Percentiles rank a stretch among this genome's conserved stretches.
These are phyloP conservation scores for Sigmodon hispidus DNA, from an alignment of 2,113 vertebrate genomes.

Conservation along the genomic window DNA sequence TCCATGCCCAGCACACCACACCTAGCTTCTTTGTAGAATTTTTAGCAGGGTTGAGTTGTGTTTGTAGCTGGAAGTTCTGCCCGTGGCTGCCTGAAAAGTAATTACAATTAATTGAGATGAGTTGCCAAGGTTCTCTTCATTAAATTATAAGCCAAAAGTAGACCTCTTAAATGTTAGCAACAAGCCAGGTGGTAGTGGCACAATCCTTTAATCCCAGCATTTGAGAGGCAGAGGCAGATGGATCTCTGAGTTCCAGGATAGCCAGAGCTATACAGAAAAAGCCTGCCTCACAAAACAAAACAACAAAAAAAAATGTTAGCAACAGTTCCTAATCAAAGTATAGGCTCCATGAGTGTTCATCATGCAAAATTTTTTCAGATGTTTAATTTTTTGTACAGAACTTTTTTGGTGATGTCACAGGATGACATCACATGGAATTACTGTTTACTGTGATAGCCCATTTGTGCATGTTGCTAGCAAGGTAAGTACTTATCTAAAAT, in stretches of 20 bases:
- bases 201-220: no score
- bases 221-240: no score
- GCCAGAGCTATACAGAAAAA: no score
- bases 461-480: not conserved
- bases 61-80: not conserved
- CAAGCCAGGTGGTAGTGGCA: no score
- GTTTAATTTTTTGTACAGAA: slow-evolving; percentile 33
- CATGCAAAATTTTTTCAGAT: slow-evolving; percentile 14
- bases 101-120: not conserved
- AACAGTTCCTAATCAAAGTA: slow-evolving; percentile 40
- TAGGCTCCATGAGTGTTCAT: not conserved
- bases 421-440: not conserved
- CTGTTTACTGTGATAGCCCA: not conserved
- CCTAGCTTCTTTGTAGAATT: not conserved
- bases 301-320: not conserved
- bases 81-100: not conserved
- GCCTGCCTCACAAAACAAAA: no score
- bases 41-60: not conserved
- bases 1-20: not conserved
- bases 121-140: not conserved
- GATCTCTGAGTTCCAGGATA: no score
- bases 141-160: slow-evolving; percentile 22
- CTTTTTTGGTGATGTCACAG: not conserved
- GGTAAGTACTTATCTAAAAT: not conserved
- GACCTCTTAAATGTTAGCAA: not conserved